These are phyloP conservation scores for Dolichopus griseipennis DNA, from an alignment of 2,888 invertebrate genomes.

Conservation along the genomic window DNA sequence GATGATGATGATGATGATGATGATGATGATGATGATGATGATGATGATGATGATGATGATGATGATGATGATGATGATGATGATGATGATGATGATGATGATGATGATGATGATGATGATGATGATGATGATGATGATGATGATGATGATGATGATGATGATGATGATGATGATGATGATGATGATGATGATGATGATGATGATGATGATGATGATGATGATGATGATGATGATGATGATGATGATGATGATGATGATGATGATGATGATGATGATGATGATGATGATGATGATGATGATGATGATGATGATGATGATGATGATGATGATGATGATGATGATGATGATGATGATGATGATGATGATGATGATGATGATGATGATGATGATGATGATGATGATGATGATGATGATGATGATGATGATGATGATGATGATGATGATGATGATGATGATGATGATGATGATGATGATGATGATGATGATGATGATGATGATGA, in stretches of 20 bases:
- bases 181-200: too few relatives aligned
- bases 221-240: too few relatives aligned
- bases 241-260: conserved; percentile 10
- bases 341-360: conserved; percentile 10
- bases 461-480: conserved; percentile 10
- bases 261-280: conserved; percentile 10
- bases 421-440: conserved; percentile 10
- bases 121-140: too few relatives aligned
- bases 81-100: too few relatives aligned
- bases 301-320: conserved; percentile 10
- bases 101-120: too few relatives aligned
- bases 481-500: conserved; percentile 10
- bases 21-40: too few relatives aligned
- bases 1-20: too few relatives aligned
- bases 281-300: conserved; percentile 11
- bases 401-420: conserved; percentile 11
- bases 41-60: too few relatives aligned
- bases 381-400: conserved; percentile 10
- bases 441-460: conserved; percentile 10
- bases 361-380: conserved; percentile 11
- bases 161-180: too few relatives aligned
- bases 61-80: too few relatives aligned
- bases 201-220: too few relatives aligned
- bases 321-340: conserved; percentile 10
- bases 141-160: too few relatives aligned